phyloP scores from a whole-genome alignment of 2,797 vertebrate species.

The Sebastes oblongus region DNA sequence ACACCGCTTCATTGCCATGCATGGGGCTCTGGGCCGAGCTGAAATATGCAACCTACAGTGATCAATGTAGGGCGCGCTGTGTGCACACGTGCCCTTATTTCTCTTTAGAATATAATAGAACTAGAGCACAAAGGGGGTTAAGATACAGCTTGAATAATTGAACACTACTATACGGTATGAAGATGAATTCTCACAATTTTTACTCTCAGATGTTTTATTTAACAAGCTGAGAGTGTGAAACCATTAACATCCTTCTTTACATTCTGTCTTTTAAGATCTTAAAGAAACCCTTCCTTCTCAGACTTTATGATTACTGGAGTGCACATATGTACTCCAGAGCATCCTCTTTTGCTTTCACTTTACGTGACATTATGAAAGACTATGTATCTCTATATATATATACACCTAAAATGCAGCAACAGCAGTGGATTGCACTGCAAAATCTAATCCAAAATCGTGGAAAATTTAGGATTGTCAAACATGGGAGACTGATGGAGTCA shows the following conservation, averaged over 20 bases:
- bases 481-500: too few species aligned
- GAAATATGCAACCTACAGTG: slow-evolving; percentile 49
- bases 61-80: slow-evolving; percentile 38
- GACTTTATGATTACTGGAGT: neutral
- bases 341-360: neutral
- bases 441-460: too few species aligned
- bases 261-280: neutral
- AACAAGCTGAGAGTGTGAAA: slow-evolving; percentile 19
- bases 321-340: neutral
- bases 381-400: too few species aligned
- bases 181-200: slow-evolving; percentile 21
- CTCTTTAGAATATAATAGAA: slow-evolving; percentile 1
- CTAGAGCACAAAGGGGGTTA: neutral
- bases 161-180: slow-evolving; percentile 31
- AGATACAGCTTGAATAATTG: slow-evolving; percentile 43
- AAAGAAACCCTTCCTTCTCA: neutral
- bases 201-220: slow-evolving; percentile 61
- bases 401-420: neutral
- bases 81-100: slow-evolving; percentile 25
- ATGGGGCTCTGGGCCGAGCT: slow-evolving; percentile 41
- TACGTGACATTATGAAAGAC: too few species aligned
- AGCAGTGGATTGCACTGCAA: too few species aligned
- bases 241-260: neutral
- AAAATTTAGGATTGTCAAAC: too few species aligned
- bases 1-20: slow-evolving; percentile 66